Percentiles rank a stretch among this genome's conserved stretches.
Conservation (phyloP, 23 tunicate genomes). For the Ascidia mentula region DNA sequence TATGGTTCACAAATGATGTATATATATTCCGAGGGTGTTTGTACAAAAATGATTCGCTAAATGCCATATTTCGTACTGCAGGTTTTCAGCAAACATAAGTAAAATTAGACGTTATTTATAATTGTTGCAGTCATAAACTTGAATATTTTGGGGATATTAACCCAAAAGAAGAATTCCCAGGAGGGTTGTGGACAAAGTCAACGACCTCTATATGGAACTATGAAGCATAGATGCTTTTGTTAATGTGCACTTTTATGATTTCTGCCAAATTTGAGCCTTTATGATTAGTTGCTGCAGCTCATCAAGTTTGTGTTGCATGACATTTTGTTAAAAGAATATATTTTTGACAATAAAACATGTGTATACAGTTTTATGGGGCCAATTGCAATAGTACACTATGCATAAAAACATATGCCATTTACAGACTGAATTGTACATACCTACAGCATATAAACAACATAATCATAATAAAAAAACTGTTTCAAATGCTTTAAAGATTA, state of each 20-base stretch:
- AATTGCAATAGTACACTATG: not conserved
- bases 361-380: not conserved
- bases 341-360: not conserved
- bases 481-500: too few species aligned
- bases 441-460: too few species aligned
- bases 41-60: too few species aligned
- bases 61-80: too few species aligned
- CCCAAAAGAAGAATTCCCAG: not conserved
- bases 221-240: not conserved
- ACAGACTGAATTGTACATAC: too few species aligned
- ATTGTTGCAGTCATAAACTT: constrained; percentile 10
- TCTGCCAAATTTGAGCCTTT: not conserved
- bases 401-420: not conserved
- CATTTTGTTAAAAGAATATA: constrained; percentile 1
- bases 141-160: constrained; percentile 26
- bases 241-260: not conserved
- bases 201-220: constrained; percentile 24
- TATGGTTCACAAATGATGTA: too few species aligned
- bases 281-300: not conserved
- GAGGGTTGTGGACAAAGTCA: constrained; percentile 2
- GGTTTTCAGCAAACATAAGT: too few species aligned
- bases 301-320: not conserved
- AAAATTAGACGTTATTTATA: not conserved
- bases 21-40: too few species aligned
- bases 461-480: not conserved